Conservation (phyloP, 2,888 invertebrate species). For the Philhelius pedissequus region DNA sequence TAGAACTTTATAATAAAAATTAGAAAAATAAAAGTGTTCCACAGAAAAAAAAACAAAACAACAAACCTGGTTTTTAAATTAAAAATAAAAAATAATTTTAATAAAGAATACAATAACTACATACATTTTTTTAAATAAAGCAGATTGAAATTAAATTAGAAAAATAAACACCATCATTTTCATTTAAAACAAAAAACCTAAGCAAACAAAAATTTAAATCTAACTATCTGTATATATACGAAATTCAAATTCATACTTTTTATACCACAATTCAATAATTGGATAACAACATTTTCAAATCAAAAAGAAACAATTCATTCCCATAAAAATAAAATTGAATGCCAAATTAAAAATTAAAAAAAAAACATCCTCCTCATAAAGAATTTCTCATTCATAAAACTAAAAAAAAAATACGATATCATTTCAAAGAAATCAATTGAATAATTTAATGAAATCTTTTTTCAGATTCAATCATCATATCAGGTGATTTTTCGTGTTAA, state of each 20-base stretch:
- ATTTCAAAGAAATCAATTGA: conserved; percentile 48
- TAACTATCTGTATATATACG: conserved; percentile 27
- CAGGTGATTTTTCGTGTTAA: conserved; percentile 62
- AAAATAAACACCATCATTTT: conserved; percentile 31
- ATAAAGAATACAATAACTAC: conserved; percentile 24
- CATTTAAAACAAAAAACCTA: conserved; percentile 8
- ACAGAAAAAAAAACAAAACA: conserved; percentile 33
- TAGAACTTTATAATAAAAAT: conserved; percentile 17
- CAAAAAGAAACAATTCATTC: not conserved
- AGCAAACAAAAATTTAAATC: not conserved
- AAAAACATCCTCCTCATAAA: not conserved
- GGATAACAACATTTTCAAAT: not conserved
- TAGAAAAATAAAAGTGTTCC: conserved; percentile 50
- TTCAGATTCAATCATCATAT: conserved; percentile 67
- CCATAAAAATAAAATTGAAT: not conserved
- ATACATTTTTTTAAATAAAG: conserved; percentile 20
- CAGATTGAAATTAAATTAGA: conserved; percentile 28
- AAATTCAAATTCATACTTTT: conserved; percentile 31
- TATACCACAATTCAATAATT: conserved; percentile 38
- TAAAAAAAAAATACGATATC: conserved; percentile 22
- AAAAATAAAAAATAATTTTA: conserved; percentile 12
- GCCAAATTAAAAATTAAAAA: not conserved
- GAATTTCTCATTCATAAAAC: conserved; percentile 13
- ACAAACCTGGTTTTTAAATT: conserved; percentile 54
- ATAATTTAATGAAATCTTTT: conserved; percentile 65